phyloP scores from a whole-genome alignment of 1,140 invertebrate genomes.

The Anoplolepis gracilipes region DNA sequence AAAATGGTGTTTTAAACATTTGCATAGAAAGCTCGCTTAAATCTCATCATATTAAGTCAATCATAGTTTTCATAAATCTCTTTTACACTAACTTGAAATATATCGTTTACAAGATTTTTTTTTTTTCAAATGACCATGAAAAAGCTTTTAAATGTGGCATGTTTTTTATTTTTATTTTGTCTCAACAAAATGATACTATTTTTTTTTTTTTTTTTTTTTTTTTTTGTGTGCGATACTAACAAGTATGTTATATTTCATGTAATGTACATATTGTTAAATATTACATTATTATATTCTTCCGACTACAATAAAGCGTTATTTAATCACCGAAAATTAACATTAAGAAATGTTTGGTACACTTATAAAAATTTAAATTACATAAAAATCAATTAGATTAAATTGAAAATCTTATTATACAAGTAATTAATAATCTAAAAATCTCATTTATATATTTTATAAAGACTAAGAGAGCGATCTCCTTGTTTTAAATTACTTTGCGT shows the following conservation, averaged over 20 bases:
- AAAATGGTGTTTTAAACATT: neutral
- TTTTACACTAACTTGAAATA: neutral
- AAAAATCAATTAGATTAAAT: neutral
- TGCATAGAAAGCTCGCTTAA: neutral
- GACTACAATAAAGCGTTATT: neutral
- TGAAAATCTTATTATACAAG: too few species aligned
- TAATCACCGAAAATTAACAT: neutral
- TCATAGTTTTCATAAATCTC: conserved; percentile 19
- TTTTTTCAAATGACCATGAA: neutral
- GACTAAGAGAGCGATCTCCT: neutral
- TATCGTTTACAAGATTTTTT: neutral
- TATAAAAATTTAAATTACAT: neutral
- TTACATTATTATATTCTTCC: neutral
- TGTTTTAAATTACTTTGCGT: neutral
- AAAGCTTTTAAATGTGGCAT: neutral
- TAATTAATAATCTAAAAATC: too few species aligned
- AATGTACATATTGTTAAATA: too few species aligned
- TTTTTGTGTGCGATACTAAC: neutral
- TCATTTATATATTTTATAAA: neutral
- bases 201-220: too few species aligned
- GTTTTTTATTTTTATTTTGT: neutral
- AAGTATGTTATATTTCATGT: neutral
- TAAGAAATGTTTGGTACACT: neutral
- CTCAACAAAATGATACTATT: neutral
- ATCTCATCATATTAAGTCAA: conserved; percentile 11